These are phyloP conservation scores for Drosophila quinaria DNA, from an alignment of 2,888 invertebrate genomes.

Conservation along the genomic window DNA sequence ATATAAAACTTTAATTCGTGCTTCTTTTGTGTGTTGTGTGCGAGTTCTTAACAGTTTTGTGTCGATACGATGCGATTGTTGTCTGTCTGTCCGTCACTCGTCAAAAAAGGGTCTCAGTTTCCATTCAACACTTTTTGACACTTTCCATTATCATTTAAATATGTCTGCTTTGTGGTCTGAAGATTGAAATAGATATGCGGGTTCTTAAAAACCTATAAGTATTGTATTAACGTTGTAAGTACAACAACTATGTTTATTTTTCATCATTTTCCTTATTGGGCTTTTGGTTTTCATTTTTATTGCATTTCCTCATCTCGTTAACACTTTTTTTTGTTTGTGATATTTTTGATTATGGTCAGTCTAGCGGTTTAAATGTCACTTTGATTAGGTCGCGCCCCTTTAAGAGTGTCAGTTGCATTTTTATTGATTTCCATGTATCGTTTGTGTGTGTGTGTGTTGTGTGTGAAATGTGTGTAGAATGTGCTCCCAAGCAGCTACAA, in stretches of 20 bases:
- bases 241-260: constrained; percentile 26
- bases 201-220: constrained; percentile 27
- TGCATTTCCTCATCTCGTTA: constrained; percentile 57
- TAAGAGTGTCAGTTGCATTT: constrained; percentile 48
- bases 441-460: constrained; percentile 38
- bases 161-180: constrained; percentile 17
- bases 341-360: constrained; percentile 48
- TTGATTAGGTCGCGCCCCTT: constrained; percentile 66
- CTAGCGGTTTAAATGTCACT: constrained; percentile 65
- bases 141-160: constrained; percentile 69
- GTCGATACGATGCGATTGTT: constrained; percentile 6
- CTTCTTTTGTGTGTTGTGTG: constrained; percentile 31
- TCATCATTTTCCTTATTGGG: neutral
- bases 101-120: constrained; percentile 1
- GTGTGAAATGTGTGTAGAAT: constrained; percentile 55
- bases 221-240: constrained; percentile 58
- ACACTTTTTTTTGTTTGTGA: constrained; percentile 34
- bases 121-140: constrained; percentile 47
- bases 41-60: constrained; percentile 38
- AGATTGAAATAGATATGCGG: constrained; percentile 48
- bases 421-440: constrained; percentile 47
- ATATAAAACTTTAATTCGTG: constrained; percentile 53
- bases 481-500: constrained; percentile 61
- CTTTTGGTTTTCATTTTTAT: constrained; percentile 45
- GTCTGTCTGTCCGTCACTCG: neutral